Percentiles rank a stretch among this genome's conserved stretches.
Conservation (phyloP, 2,113 vertebrate species). For the Phrynosoma blainvillii region DNA sequence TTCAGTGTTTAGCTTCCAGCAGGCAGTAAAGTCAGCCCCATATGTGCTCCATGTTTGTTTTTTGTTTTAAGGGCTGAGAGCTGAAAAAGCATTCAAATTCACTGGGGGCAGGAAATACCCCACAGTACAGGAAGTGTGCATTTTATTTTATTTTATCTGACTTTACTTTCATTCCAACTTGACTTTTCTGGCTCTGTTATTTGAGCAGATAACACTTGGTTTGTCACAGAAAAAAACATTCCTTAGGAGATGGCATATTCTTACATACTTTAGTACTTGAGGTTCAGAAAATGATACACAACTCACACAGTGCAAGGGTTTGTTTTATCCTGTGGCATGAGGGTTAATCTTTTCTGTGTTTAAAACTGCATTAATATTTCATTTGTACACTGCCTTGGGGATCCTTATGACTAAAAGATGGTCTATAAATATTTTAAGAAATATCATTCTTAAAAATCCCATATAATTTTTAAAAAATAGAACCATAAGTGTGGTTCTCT, state of each 20-base stretch:
- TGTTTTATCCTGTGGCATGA: no score
- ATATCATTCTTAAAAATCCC: background rate
- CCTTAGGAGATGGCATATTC: no score
- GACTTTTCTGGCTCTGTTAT: no score
- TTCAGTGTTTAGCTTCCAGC: background rate
- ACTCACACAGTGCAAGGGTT: no score
- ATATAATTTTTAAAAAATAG: background rate
- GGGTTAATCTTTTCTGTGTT: background rate
- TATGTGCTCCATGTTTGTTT: background rate
- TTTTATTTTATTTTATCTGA: background rate
- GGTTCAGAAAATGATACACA: no score
- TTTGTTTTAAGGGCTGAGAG: background rate
- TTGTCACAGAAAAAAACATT: no score
- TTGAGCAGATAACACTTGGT: no score
- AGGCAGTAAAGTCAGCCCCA: background rate
- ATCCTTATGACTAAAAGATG: background rate
- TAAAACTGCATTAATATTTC: background rate
- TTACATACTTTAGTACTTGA: no score
- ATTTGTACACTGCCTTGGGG: background rate
- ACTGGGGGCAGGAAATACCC: no score
- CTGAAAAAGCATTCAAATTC: background rate
- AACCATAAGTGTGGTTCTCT: background rate
- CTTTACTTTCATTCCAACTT: no score
- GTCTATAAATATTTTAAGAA: background rate
- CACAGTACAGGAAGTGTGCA: no score